Evolutionary conservation across 2,888 invertebrate species (phyloP).

Genomic region (Temnothorax unifasciatus): DNA sequence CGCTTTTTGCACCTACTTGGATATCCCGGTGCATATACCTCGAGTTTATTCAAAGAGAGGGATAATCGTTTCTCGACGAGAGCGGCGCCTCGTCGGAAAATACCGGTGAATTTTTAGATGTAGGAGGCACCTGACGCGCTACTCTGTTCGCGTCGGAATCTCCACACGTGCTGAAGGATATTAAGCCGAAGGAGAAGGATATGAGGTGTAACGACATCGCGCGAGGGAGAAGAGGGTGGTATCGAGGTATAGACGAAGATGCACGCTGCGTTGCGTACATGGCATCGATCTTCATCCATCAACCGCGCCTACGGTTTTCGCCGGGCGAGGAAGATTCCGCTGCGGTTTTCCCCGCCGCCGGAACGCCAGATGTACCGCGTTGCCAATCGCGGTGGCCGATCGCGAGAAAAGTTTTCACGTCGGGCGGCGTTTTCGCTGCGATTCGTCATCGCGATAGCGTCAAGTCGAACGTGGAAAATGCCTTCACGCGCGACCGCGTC

Average conservation of each 20-base stretch:
- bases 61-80: conserved; percentile 45
- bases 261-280: conserved; percentile 66
- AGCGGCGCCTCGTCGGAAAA: conserved; percentile 1
- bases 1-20: background rate
- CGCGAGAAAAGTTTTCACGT: conserved; percentile 49
- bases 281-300: conserved; percentile 85
- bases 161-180: conserved; percentile 72
- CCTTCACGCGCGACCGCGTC: conserved; percentile 57
- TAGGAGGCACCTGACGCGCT: conserved; percentile 64
- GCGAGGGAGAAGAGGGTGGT: conserved; percentile 18
- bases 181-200: conserved; percentile 71
- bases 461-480: conserved; percentile 50
- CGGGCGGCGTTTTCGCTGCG: too few relatives aligned
- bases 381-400: conserved; percentile 59
- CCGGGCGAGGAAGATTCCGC: conserved; percentile 54
- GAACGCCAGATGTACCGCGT: conserved; percentile 67
- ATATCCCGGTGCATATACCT: background rate
- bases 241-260: conserved; percentile 45
- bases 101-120: conserved; percentile 32
- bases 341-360: conserved; percentile 57
- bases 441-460: conserved; percentile 61
- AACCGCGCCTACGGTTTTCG: conserved; percentile 67
- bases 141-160: conserved; percentile 49
- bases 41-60: conserved; percentile 25
- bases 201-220: conserved; percentile 71